A percentile compares a stretch with the other conserved stretches of the same genome.
Evolutionary conservation across 2,888 invertebrate genomes (phyloP).

Genomic region (Cephonodes hylas): DNA sequence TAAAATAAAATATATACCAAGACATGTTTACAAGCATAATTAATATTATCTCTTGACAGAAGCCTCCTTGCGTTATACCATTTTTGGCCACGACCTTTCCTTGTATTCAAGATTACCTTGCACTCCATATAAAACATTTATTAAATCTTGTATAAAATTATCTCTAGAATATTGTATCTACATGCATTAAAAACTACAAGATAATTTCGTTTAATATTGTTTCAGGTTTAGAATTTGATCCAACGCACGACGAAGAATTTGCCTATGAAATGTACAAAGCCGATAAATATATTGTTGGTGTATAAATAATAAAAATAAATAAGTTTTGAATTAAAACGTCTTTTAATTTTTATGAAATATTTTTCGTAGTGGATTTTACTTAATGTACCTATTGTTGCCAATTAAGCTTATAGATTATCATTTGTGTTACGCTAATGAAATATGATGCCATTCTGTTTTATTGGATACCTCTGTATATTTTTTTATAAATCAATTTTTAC

Average conservation of each 20-base stretch:
- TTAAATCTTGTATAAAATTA: too few species aligned
- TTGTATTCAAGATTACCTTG: slow-evolving; percentile 8
- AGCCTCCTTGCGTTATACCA: background rate
- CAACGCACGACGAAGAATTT: slow-evolving; percentile 89
- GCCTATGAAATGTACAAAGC: slow-evolving; percentile 97
- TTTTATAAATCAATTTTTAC: too few species aligned
- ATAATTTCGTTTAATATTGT: slow-evolving; percentile 26
- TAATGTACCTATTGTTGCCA: too few species aligned
- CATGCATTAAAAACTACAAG: background rate
- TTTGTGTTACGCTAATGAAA: too few species aligned
- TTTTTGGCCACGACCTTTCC: background rate
- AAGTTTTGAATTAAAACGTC: background rate
- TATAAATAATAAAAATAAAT: slow-evolving; percentile 52
- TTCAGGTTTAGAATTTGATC: slow-evolving; percentile 88
- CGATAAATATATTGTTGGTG: slow-evolving; percentile 83
- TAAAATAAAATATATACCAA: too few species aligned
- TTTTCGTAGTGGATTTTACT: too few species aligned
- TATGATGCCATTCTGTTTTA: too few species aligned
- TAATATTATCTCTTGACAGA: too few species aligned
- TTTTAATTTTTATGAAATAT: too few species aligned
- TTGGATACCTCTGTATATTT: too few species aligned
- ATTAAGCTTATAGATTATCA: too few species aligned
- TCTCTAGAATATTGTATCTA: background rate
- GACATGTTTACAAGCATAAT: background rate
- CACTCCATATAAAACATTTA: too few species aligned